Evolutionary conservation across 2,888 invertebrate species (phyloP), one percentile per base, ranked within the genome.

Genomic region (Oxystoma pomonae): DNA sequence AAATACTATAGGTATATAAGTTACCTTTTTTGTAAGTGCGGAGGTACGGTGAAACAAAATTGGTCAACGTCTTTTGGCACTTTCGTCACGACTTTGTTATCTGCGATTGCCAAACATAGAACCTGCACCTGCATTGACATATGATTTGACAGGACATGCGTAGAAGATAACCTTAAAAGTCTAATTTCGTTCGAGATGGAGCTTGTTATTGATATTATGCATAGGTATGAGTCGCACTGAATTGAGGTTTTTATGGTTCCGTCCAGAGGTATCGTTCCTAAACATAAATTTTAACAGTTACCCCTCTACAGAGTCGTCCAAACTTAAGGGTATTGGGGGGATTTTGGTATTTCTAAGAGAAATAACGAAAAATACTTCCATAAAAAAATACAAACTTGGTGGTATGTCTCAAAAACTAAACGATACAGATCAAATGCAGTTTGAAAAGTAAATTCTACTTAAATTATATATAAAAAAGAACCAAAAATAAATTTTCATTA

Each of bases 161-260:
- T 85, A 3, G 89, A 85, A 2, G 84, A 83, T 19, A 90, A 75
- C 67, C 86, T 86, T 9, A 91, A 77, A 0, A 90, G 75, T 69
- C 88, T 83, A 72, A 90, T 89, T 20, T 88, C 86, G 65, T 90
- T 85, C 60, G 84, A 82, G 72, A 88, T 83, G 68, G 82, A 84
- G 64, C 90, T 90, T 67, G 82, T 83, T 63, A 92, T 81, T 1
- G 86, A 87, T 53, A 91, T 76, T 59, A 86, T 80, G 59, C 85
- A 85, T 63, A 76, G 59, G 18, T 69, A 66, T 7, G 63, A 65
- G 52, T 78, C 80, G 66, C 83, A 83, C 64, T 81, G 80, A n/a
- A 86, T 80, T 1, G 78, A 76, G 1, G 83, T 81, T 69, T 82
- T 83, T 2, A 85, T 81, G 69, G 79, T 82, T 0, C 87, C 87